A percentile compares a stretch with the other conserved stretches of the same genome.
phyloP scores from a whole-genome alignment of 2,113 vertebrate genomes.

The Dasyornis broadbenti region DNA sequence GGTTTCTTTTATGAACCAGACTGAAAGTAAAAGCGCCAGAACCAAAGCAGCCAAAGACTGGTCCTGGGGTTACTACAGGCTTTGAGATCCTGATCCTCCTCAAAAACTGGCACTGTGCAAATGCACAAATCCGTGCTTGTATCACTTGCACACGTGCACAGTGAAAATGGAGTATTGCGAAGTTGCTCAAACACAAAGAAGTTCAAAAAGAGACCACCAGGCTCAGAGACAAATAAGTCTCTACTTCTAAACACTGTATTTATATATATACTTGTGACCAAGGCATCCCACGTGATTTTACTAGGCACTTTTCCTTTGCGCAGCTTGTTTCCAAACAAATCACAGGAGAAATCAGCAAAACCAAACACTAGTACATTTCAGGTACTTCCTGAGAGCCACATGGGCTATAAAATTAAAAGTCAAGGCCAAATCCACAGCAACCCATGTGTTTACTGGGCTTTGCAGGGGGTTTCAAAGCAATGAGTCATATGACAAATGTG shows the following conservation, averaged over 20 bases:
- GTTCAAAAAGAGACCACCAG: background rate
- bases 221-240: background rate
- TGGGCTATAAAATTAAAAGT: background rate
- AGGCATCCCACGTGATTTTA: background rate
- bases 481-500: constrained; percentile 32
- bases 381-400: background rate
- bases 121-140: rapidly evolving
- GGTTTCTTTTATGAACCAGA: background rate
- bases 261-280: background rate
- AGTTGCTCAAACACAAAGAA: background rate
- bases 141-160: rapidly evolving
- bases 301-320: background rate
- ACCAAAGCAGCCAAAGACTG: background rate
- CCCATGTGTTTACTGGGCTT: background rate
- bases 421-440: background rate
- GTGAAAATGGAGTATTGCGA: no score
- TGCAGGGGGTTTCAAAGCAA: background rate
- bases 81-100: background rate
- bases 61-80: background rate
- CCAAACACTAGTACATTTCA: background rate
- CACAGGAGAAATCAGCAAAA: background rate
- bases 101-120: background rate
- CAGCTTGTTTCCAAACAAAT: background rate
- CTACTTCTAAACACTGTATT: background rate
- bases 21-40: background rate